phyloP scores from a whole-genome alignment of 2,113 vertebrate species.

The Scomber japonicus region DNA sequence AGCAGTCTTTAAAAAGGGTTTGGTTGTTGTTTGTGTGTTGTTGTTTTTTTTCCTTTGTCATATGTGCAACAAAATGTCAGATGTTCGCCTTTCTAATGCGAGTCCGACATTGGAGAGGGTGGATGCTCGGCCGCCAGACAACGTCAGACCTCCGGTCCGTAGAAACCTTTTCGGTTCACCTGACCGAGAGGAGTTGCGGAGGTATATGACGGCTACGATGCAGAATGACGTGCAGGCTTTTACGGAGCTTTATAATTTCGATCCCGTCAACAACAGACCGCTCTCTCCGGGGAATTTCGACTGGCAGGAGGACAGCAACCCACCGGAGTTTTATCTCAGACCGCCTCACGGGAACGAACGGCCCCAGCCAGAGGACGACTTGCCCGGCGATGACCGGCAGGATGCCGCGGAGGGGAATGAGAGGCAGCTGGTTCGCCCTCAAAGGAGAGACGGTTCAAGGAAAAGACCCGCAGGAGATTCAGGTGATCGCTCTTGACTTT shows the following conservation, averaged over 20 bases:
- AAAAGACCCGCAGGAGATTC: conserved; percentile 84
- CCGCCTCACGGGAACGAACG: conserved; percentile 78
- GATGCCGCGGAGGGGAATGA: conserved; percentile 11
- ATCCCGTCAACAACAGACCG: conserved; percentile 87
- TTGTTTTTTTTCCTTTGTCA: conserved; percentile 34
- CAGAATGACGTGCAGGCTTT: conserved; percentile 82
- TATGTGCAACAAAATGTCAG: conserved; percentile 91
- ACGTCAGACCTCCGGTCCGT: conserved; percentile 88
- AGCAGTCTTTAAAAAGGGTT: conserved; percentile 30
- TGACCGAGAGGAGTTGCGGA: conserved; percentile 86
- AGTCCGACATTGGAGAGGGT: conserved; percentile 94
- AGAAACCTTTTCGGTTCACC: conserved; percentile 92
- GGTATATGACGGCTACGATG: conserved; percentile 78
- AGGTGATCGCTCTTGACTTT: conserved; percentile 64
- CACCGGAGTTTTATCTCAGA: conserved; percentile 92
- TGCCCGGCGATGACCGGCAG: conserved; percentile 76
- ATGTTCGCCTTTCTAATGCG: conserved; percentile 93
- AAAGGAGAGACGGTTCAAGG: conserved; percentile 57
- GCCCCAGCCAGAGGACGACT: conserved; percentile 70
- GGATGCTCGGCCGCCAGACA: conserved; percentile 89
- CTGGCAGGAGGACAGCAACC: conserved; percentile 87
- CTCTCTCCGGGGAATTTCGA: conserved; percentile 86
- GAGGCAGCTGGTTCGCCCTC: not conserved
- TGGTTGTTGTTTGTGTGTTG: conserved; percentile 15
- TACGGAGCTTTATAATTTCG: conserved; percentile 89